phyloP scores from a whole-genome alignment of 1,140 invertebrate genomes.

The Colletes latitarsis region DNA sequence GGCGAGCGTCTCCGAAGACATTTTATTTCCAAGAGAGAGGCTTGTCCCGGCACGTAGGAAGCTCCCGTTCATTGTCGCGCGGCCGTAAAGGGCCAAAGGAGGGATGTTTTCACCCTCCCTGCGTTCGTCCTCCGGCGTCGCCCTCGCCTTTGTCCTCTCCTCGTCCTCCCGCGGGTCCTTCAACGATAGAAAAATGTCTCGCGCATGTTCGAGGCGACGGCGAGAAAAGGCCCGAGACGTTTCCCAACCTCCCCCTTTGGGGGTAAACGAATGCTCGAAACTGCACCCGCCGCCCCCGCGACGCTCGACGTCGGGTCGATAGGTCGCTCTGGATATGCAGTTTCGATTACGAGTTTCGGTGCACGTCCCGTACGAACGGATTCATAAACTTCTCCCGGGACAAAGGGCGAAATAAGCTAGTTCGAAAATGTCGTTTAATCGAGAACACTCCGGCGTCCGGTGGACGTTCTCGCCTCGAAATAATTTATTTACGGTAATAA shows the following conservation, averaged over 20 bases:
- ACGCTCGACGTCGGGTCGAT: slow-evolving; percentile 35
- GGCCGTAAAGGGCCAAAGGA: slow-evolving; percentile 22
- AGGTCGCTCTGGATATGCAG: background rate
- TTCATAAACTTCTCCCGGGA: too few species aligned
- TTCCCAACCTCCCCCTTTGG: background rate
- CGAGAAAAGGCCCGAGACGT: slow-evolving; percentile 25
- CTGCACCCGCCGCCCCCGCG: too few species aligned
- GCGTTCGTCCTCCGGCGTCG: slow-evolving; percentile 2
- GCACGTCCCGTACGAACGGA: too few species aligned
- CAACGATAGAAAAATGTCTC: slow-evolving; percentile 52
- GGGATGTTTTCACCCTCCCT: slow-evolving; percentile 6
- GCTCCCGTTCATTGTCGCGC: slow-evolving; percentile 54
- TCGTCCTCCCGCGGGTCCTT: slow-evolving; percentile 24
- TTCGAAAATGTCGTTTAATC: too few species aligned
- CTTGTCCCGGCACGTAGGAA: slow-evolving; percentile 26
- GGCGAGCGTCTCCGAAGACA: slow-evolving; percentile 30
- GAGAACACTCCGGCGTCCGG: too few species aligned
- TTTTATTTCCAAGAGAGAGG: slow-evolving; percentile 47
- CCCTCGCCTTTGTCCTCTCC: slow-evolving; percentile 50
- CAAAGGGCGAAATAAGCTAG: too few species aligned
- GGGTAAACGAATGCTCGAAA: slow-evolving; percentile 14
- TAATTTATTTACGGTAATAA: too few species aligned
- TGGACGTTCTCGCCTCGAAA: too few species aligned
- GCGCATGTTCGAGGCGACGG: slow-evolving; percentile 42
- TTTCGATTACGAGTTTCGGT: background rate